A percentile compares a stretch with the other conserved stretches of the same genome.
Evolutionary conservation across 1,140 invertebrate genomes (phyloP).

Genomic region (Sesamia nonagrioides): DNA sequence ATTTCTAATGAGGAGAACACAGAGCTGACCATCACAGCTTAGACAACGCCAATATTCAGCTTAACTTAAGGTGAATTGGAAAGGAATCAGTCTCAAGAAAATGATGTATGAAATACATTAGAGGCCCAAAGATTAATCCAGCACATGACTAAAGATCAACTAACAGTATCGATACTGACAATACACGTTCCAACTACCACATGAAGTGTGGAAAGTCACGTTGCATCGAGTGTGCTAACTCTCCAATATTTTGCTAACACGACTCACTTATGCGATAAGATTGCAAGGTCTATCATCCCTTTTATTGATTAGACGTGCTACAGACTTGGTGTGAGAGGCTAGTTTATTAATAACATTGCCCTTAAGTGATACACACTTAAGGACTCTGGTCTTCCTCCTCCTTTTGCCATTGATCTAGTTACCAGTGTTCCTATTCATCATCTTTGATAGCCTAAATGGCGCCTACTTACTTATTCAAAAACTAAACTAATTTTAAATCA

Average conservation of each 20-base stretch:
- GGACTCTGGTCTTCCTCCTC: not conserved
- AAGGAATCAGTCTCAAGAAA: too few relatives aligned
- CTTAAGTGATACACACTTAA: too few relatives aligned
- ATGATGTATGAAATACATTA: too few relatives aligned
- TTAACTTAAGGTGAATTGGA: too few relatives aligned
- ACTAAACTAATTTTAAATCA: not conserved
- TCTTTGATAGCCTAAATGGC: not conserved
- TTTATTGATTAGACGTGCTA: not conserved
- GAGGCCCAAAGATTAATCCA: not conserved
- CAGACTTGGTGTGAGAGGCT: not conserved
- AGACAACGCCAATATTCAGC: too few relatives aligned
- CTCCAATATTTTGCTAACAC: not conserved
- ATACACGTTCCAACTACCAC: not conserved
- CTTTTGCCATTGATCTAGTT: not conserved
- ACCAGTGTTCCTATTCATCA: not conserved
- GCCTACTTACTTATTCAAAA: too few relatives aligned
- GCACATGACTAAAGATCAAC: not conserved
- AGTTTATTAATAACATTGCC: not conserved
- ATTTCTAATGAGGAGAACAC: too few relatives aligned
- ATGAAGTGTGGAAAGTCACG: not conserved
- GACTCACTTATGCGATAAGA: constrained; percentile 1
- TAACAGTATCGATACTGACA: not conserved
- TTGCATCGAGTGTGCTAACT: not conserved
- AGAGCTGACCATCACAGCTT: too few relatives aligned
- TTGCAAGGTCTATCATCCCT: not conserved